These are phyloP conservation scores for Andricus quercusramuli DNA, from an alignment of 2,888 invertebrate species.

Conservation along the genomic window DNA sequence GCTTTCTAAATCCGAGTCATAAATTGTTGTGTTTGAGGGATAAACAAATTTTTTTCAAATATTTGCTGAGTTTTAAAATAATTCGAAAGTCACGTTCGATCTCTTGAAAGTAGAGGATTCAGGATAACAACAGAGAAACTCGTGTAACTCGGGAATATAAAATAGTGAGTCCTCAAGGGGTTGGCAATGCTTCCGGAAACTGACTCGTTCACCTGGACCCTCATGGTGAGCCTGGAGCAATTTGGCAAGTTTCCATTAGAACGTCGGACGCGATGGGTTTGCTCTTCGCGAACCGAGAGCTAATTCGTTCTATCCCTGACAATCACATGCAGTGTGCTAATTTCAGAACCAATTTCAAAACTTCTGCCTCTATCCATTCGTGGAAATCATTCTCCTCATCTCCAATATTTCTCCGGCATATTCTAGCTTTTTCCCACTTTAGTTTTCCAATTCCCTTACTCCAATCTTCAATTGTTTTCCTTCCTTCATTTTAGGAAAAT, in stretches of 20 bases:
- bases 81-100: slow-evolving; percentile 22
- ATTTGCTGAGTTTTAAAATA: background rate
- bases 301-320: slow-evolving; percentile 44
- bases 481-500: too few species aligned
- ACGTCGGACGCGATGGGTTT: slow-evolving; percentile 19
- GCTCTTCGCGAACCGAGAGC: slow-evolving; percentile 44
- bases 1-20: background rate
- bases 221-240: slow-evolving; percentile 38
- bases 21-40: background rate
- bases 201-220: slow-evolving; percentile 46
- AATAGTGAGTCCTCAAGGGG: slow-evolving; percentile 4
- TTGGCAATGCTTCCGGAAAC: slow-evolving; percentile 24
- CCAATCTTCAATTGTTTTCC: background rate
- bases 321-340: slow-evolving; percentile 51
- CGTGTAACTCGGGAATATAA: slow-evolving; percentile 20
- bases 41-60: background rate
- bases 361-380: background rate
- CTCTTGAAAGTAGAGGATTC: background rate
- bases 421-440: background rate
- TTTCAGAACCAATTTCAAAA: slow-evolving; percentile 33
- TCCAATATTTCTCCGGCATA: background rate
- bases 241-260: slow-evolving; percentile 51
- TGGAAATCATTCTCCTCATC: background rate
- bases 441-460: background rate
- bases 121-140: background rate